phyloP scores from a whole-genome alignment of 2,113 vertebrate species.

The Hyla sarda region DNA sequence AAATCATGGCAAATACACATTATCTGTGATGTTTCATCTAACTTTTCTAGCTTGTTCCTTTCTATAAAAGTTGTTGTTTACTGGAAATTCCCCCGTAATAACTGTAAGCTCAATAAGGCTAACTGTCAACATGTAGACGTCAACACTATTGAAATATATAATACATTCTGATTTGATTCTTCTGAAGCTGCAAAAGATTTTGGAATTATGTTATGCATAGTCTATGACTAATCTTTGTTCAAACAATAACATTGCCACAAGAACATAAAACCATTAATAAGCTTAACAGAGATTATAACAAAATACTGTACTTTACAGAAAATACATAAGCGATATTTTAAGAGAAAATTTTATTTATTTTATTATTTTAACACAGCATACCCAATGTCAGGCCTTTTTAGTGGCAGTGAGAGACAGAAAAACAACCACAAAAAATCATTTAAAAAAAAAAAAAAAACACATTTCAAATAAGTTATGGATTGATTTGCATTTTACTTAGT shows the following conservation, averaged over 20 bases:
- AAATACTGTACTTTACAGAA: conserved; percentile 15
- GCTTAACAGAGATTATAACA: conserved; percentile 4
- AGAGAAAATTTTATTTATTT: background rate
- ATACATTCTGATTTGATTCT: conserved; percentile 37
- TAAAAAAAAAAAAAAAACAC: no score
- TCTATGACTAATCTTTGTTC: conserved; percentile 32
- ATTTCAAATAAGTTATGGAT: no score
- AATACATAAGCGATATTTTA: background rate
- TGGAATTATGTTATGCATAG: background rate
- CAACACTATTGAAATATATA: conserved; percentile 30
- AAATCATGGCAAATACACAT: background rate
- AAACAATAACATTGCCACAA: conserved; percentile 32
- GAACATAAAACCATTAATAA: conserved; percentile 47
- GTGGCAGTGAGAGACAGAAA: no score
- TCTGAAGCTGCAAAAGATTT: conserved; percentile 11
- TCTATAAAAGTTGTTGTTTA: conserved; percentile 19
- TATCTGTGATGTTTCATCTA: background rate
- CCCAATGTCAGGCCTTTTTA: no score
- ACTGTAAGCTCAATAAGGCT: conserved; percentile 32
- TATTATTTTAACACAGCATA: background rate
- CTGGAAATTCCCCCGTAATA: conserved; percentile 17
- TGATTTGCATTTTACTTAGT: no score
- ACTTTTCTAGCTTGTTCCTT: background rate
- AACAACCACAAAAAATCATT: no score
- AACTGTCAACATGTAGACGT: conserved; percentile 41